A percentile compares a stretch with the other conserved stretches of the same genome.
Conservation (phyloP, 2,888 invertebrate genomes). For the Hydraecia micacea region DNA sequence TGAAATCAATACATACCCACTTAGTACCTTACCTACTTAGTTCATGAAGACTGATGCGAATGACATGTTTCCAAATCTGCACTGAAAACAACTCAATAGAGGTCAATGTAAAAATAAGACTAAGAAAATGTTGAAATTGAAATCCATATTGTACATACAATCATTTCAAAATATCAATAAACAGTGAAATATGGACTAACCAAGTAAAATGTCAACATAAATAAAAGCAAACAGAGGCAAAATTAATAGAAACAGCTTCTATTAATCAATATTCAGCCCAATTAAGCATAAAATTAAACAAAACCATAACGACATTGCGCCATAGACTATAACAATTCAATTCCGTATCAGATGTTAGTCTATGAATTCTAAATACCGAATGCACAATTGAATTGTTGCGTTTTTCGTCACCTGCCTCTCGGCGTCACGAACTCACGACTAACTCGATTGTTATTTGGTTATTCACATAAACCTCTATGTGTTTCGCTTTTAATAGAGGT, state of each 20-base stretch:
- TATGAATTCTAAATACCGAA: conserved; percentile 68
- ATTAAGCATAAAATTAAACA: conserved; percentile 58
- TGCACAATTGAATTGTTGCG: conserved; percentile 76
- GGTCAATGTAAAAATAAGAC: neutral
- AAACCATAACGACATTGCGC: conserved; percentile 49
- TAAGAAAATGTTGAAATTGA: neutral
- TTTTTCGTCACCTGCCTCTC: conserved; percentile 78
- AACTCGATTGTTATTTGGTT: conserved; percentile 70
- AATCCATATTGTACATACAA: neutral
- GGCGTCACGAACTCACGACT: conserved; percentile 76
- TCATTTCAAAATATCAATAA: conserved; percentile 17
- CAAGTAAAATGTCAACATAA: conserved; percentile 36
- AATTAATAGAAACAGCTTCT: conserved; percentile 32
- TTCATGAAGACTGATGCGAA: neutral
- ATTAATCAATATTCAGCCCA: conserved; percentile 51
- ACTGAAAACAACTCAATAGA: neutral
- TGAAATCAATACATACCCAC: conserved; percentile 17
- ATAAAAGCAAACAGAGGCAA: conserved; percentile 28
- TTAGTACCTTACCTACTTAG: neutral
- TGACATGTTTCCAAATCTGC: neutral
- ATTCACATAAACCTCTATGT: conserved; percentile 68
- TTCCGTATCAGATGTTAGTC: conserved; percentile 66
- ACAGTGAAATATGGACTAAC: conserved; percentile 32
- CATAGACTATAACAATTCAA: conserved; percentile 67
- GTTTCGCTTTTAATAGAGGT: conserved; percentile 72